Evolutionary conservation across 2,888 invertebrate genomes (phyloP).

Genomic region (Tetropium fuscum): DNA sequence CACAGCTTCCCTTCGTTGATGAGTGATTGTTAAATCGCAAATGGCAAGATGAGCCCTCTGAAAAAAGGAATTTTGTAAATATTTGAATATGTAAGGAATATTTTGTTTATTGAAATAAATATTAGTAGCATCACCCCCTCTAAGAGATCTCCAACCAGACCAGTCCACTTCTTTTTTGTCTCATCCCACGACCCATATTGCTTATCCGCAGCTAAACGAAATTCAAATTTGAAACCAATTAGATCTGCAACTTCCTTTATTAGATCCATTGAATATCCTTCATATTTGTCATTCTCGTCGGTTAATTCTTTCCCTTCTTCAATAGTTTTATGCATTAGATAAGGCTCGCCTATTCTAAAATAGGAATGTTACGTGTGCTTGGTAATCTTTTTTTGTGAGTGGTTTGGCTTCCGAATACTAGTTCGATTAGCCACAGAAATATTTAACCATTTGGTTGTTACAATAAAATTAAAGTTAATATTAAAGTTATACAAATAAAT

Average conservation of each 20-base stretch:
- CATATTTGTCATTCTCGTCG: slow-evolving; percentile 84
- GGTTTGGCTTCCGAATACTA: too few relatives aligned
- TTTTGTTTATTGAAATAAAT: background rate
- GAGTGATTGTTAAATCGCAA: slow-evolving; percentile 96
- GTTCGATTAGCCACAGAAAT: too few relatives aligned
- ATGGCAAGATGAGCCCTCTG: slow-evolving; percentile 96
- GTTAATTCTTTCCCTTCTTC: slow-evolving; percentile 71
- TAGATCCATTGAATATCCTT: slow-evolving; percentile 93
- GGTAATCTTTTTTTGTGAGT: background rate
- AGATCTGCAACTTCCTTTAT: slow-evolving; percentile 66
- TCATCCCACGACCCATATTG: slow-evolving; percentile 77
- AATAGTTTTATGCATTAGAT: slow-evolving; percentile 71
- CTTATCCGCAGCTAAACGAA: slow-evolving; percentile 77
- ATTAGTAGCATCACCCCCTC: too few relatives aligned
- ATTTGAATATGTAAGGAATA: background rate
- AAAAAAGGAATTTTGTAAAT: too few relatives aligned
- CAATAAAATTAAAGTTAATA: background rate
- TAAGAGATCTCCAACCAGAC: slow-evolving; percentile 79
- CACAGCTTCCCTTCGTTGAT: slow-evolving; percentile 86
- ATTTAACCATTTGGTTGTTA: too few relatives aligned
- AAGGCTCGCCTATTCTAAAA: slow-evolving; percentile 78
- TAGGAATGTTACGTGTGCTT: background rate
- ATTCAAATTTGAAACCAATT: slow-evolving; percentile 57
- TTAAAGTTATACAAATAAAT: too few relatives aligned
- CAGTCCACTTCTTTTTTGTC: slow-evolving; percentile 81